Percentiles rank a stretch among this genome's conserved stretches.
Evolutionary conservation across 2,113 vertebrate species (phyloP).

Genomic region (Gymnobelideus leadbeateri): DNA sequence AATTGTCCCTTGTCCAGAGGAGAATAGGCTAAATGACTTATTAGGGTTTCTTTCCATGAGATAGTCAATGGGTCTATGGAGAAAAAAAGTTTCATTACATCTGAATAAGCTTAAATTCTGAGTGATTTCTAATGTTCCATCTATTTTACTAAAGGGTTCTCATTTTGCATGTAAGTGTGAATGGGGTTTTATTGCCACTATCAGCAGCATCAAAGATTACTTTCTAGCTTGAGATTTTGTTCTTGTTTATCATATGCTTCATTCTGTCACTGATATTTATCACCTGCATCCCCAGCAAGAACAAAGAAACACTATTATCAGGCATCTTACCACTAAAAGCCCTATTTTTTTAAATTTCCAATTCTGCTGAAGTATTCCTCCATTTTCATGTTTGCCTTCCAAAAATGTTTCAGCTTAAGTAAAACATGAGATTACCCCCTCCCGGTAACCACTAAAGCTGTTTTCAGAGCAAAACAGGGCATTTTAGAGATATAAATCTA

Average conservation of each 20-base stretch:
- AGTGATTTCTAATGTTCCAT: slow-evolving; percentile 43
- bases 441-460: slow-evolving; percentile 72
- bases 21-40: slow-evolving; percentile 54
- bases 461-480: slow-evolving; percentile 72
- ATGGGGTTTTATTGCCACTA: slow-evolving; percentile 58
- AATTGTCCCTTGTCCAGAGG: slow-evolving; percentile 9
- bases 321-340: slow-evolving; percentile 73
- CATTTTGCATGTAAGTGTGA: slow-evolving; percentile 26
- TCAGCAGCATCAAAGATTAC: slow-evolving; percentile 62
- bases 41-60: slow-evolving; percentile 45
- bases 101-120: slow-evolving; percentile 62
- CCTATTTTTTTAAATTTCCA: slow-evolving; percentile 66
- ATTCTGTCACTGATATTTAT: slow-evolving; percentile 77
- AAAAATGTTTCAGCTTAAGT: slow-evolving; percentile 78
- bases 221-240: slow-evolving; percentile 63
- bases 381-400: slow-evolving; percentile 73
- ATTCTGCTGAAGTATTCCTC: slow-evolving; percentile 73
- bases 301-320: slow-evolving; percentile 78
- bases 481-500: slow-evolving; percentile 71
- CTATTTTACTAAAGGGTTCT: slow-evolving; percentile 54
- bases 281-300: slow-evolving; percentile 71
- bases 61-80: slow-evolving; percentile 51
- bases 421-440: slow-evolving; percentile 72
- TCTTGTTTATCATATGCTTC: slow-evolving; percentile 70
- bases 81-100: slow-evolving; percentile 51